Conservation (phyloP, 2,888 invertebrate genomes). For the Plebejus argus region DNA sequence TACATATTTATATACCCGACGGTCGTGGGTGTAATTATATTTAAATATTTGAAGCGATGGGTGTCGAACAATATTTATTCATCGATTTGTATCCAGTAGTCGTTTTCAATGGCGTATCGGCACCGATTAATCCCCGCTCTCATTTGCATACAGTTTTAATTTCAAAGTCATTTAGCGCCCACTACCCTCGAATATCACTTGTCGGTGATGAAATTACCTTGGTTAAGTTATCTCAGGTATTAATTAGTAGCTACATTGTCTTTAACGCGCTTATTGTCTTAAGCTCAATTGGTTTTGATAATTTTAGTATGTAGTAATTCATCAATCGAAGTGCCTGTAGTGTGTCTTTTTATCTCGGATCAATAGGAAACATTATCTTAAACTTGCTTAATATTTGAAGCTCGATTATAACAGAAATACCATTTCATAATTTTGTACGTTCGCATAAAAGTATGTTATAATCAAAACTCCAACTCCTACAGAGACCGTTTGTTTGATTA, state of each 20-base stretch:
- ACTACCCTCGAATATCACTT: conserved; percentile 69
- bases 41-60: conserved; percentile 48
- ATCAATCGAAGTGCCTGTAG: neutral
- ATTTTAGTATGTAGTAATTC: neutral
- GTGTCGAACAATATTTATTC: conserved; percentile 69
- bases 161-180: conserved; percentile 75
- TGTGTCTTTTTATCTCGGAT: neutral
- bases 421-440: neutral
- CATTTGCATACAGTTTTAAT: conserved; percentile 79
- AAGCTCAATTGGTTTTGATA: conserved; percentile 6
- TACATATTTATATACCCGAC: conserved; percentile 4
- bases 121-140: conserved; percentile 66
- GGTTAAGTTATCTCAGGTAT: conserved; percentile 34
- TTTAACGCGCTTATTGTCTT: conserved; percentile 11
- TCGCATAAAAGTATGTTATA: neutral
- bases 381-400: neutral
- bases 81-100: conserved; percentile 74
- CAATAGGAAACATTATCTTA: neutral
- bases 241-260: neutral
- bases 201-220: conserved; percentile 73
- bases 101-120: conserved; percentile 63
- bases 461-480: neutral
- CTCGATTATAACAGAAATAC: neutral
- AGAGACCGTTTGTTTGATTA: neutral
- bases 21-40: neutral